Percentiles rank a stretch among this genome's conserved stretches.
Evolutionary conservation across 2,113 vertebrate species (phyloP).

Genomic region (Mus pahari): DNA sequence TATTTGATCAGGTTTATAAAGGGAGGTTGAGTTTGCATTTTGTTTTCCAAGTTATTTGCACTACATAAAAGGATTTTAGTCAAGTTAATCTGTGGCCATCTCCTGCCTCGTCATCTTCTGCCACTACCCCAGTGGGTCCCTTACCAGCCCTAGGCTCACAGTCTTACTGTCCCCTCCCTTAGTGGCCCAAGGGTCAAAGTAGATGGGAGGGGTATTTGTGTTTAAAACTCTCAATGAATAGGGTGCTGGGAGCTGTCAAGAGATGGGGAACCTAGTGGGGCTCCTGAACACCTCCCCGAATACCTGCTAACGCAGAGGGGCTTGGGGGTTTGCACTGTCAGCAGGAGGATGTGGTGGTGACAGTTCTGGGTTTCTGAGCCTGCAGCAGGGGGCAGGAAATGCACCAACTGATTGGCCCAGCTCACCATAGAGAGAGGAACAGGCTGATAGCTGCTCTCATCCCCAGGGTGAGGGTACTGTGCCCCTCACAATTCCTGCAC

Average conservation of each 20-base stretch:
- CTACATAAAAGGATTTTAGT: background rate
- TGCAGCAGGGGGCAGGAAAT: constrained; percentile 54
- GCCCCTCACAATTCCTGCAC: background rate
- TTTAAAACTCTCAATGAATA: background rate
- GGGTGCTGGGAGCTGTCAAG: background rate
- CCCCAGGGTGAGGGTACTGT: rapidly evolving
- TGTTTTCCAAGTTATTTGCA: background rate
- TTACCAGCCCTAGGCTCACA: background rate
- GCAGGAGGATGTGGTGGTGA: constrained; percentile 75
- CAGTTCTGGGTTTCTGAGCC: background rate
- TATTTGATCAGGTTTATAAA: background rate
- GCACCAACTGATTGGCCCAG: rapidly evolving
- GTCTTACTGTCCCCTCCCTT: background rate
- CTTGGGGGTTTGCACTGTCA: background rate
- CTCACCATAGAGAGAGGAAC: background rate
- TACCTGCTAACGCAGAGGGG: background rate
- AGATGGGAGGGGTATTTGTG: background rate
- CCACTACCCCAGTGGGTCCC: background rate
- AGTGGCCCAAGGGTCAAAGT: background rate
- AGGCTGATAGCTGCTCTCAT: background rate
- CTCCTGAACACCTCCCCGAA: background rate
- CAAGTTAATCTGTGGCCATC: background rate
- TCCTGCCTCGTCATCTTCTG: background rate
- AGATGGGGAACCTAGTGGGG: background rate
- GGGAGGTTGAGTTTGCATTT: background rate